phyloP scores from a whole-genome alignment of 1,140 invertebrate species.

The Linepithema humile region DNA sequence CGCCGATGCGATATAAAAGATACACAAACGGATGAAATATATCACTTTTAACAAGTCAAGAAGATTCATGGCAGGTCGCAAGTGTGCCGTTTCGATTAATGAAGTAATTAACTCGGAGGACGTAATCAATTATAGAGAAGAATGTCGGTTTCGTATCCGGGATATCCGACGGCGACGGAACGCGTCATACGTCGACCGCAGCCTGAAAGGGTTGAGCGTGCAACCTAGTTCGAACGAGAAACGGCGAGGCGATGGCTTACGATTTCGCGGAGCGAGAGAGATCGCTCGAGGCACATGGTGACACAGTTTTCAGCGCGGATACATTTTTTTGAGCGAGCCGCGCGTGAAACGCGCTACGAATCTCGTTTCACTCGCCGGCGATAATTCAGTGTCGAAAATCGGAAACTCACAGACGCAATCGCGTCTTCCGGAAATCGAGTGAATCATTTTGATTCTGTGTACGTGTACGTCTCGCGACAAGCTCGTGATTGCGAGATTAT shows the following conservation, averaged over 20 bases:
- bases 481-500: too few species aligned
- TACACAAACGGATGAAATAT: neutral
- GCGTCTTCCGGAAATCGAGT: too few species aligned
- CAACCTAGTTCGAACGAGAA: neutral
- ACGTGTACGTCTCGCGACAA: too few species aligned
- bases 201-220: slow-evolving; percentile 1
- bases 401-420: too few species aligned
- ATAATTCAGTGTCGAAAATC: slow-evolving; percentile 1
- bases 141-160: too few species aligned
- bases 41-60: neutral
- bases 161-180: neutral
- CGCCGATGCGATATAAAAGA: neutral
- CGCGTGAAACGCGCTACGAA: neutral
- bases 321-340: slow-evolving; percentile 35
- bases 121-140: too few species aligned
- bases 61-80: neutral
- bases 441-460: too few species aligned
- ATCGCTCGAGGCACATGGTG: slow-evolving; percentile 56
- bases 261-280: slow-evolving; percentile 36
- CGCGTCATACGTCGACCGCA: neutral
- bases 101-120: too few species aligned
- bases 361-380: neutral
- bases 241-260: neutral
- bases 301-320: slow-evolving; percentile 51
- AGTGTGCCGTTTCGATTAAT: too few species aligned